Evolutionary conservation across 2,113 vertebrate genomes (phyloP).

Genomic region (Asarcornis scutulata): DNA sequence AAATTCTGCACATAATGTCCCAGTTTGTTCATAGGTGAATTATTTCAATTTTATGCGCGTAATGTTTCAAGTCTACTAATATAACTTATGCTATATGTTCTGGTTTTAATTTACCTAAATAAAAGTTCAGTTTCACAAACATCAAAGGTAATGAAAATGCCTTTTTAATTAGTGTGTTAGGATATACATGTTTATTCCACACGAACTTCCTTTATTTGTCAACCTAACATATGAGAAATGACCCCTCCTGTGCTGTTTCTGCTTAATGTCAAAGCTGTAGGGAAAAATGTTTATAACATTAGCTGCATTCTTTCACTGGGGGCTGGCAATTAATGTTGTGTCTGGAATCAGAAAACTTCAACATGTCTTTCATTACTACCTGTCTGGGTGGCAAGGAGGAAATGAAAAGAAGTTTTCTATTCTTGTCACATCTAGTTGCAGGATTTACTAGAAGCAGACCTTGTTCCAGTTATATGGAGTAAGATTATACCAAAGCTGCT

Average conservation of each 20-base stretch:
- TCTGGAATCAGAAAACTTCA: conserved; percentile 52
- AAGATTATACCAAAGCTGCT: conserved; percentile 77
- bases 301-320: conserved; percentile 49
- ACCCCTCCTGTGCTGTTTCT: conserved; percentile 35
- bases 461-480: conserved; percentile 68
- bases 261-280: conserved; percentile 58
- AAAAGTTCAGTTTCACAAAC: neutral
- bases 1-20: neutral
- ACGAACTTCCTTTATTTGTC: conserved; percentile 36
- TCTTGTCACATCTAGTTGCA: conserved; percentile 70
- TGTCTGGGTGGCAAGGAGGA: conserved; percentile 57
- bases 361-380: conserved; percentile 57
- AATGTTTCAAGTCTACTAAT: neutral
- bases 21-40: neutral
- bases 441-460: conserved; percentile 70
- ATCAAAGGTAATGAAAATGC: conserved; percentile 52
- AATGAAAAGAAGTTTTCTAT: conserved; percentile 70
- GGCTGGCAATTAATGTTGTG: conserved; percentile 42
- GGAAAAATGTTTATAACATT: conserved; percentile 58
- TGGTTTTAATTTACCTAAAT: conserved; percentile 5
- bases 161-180: conserved; percentile 52
- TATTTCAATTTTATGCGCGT: neutral
- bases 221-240: conserved; percentile 30
- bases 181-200: conserved; percentile 23
- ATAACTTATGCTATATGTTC: neutral